These are phyloP conservation scores for Nebria salina DNA, from an alignment of 2,888 invertebrate species.

Conservation along the genomic window DNA sequence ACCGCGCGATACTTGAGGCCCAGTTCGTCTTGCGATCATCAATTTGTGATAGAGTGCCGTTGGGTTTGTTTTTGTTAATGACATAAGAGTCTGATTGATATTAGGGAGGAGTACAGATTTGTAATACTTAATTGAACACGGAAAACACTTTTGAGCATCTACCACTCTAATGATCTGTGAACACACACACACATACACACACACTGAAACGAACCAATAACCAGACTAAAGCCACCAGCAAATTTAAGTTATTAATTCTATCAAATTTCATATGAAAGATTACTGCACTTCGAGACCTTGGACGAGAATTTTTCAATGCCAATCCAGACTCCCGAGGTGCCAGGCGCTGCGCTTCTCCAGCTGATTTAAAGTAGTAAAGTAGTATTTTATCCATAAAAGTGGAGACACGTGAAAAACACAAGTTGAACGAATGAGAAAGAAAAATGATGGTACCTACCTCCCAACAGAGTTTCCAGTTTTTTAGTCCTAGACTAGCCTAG, in stretches of 20 bases:
- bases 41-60: slow-evolving; percentile 57
- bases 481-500: slow-evolving; percentile 11
- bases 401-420: too few relatives aligned
- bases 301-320: too few relatives aligned
- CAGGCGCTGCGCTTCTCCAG: background rate
- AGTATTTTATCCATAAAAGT: too few relatives aligned
- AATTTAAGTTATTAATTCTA: too few relatives aligned
- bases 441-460: background rate
- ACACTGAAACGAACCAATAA: background rate
- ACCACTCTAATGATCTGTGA: slow-evolving; percentile 34
- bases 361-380: background rate
- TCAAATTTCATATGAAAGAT: too few relatives aligned
- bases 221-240: too few relatives aligned
- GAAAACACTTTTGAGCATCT: slow-evolving; percentile 53
- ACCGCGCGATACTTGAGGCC: slow-evolving; percentile 51
- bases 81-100: slow-evolving; percentile 59
- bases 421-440: background rate
- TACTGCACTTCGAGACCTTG: too few relatives aligned
- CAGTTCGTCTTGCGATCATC: slow-evolving; percentile 53
- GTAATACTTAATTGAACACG: slow-evolving; percentile 58
- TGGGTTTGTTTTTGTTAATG: slow-evolving; percentile 60
- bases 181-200: too few relatives aligned
- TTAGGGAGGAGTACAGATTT: slow-evolving; percentile 58
- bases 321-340: background rate
- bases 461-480: slow-evolving; percentile 4